Percentiles rank a stretch among this genome's conserved stretches.
Conservation (phyloP, 1,140 invertebrate species). For the Heliconius melpomene region DNA sequence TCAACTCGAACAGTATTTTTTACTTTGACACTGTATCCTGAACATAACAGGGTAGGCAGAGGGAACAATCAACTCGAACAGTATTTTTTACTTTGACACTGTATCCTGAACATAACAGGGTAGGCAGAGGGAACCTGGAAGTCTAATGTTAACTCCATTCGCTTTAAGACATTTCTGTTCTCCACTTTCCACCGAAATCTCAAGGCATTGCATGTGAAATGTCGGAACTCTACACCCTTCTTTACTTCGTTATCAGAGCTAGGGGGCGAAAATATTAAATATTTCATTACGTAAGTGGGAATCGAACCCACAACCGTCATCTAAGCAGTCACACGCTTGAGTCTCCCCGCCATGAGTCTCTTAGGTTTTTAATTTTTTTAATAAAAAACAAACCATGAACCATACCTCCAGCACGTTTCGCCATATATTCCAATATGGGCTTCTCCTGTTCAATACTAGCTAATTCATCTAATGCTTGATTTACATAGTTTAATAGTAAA, state of each 20-base stretch:
- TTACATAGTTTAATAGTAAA: constrained; percentile 88
- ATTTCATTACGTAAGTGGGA: not conserved
- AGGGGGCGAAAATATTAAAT: not conserved
- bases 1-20: too few relatives aligned
- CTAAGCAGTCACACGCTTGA: not conserved
- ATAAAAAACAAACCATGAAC: constrained; percentile 12
- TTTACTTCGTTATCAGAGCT: not conserved
- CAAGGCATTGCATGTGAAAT: not conserved
- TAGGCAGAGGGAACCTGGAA: not conserved
- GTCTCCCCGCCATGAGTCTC: too few relatives aligned
- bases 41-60: not conserved
- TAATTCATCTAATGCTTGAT: constrained; percentile 90
- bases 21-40: too few relatives aligned
- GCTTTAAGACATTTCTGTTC: not conserved
- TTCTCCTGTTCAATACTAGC: constrained; percentile 87
- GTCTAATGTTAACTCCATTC: too few relatives aligned
- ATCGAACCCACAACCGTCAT: not conserved
- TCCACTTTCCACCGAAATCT: not conserved
- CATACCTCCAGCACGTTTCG: constrained; percentile 77
- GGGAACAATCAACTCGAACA: not conserved
- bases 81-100: too few relatives aligned
- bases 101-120: too few relatives aligned
- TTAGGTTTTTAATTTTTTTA: constrained; percentile 21
- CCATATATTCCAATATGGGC: constrained; percentile 87
- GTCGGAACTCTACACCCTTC: not conserved